Evolutionary conservation across 2,797 vertebrate genomes (phyloP).

Genomic region (Myotis vivesi): DNA sequence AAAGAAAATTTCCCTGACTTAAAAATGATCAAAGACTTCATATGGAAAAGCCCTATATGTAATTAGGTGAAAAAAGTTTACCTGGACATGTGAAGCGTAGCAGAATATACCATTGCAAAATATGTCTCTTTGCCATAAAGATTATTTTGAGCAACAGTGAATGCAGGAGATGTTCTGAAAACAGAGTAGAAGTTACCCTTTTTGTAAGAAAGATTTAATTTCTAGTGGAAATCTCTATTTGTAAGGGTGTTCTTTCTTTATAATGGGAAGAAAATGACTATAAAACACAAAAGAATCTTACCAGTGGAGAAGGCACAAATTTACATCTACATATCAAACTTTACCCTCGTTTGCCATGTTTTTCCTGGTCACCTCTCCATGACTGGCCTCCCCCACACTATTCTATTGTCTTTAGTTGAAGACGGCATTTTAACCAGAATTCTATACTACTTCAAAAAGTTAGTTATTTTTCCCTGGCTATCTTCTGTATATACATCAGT

Average conservation of each 20-base stretch:
- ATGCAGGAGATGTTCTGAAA: background rate
- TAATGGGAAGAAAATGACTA: background rate
- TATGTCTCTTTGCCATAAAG: background rate
- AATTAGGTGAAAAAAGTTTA: slow-evolving; percentile 17
- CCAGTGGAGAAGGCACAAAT: background rate
- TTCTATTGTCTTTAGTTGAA: background rate
- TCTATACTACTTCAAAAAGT: background rate
- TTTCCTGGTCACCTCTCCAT: background rate
- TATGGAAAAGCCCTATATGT: background rate
- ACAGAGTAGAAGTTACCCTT: background rate
- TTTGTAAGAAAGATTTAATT: background rate
- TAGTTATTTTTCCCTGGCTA: background rate
- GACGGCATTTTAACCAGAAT: background rate
- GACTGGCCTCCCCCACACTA: background rate
- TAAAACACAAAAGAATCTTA: background rate
- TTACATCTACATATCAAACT: background rate
- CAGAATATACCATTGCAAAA: background rate
- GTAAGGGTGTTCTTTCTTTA: background rate
- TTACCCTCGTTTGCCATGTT: background rate
- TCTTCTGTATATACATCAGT: background rate
- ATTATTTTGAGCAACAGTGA: background rate
- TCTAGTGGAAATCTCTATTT: background rate
- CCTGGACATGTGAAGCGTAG: background rate
- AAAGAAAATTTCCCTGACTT: background rate
- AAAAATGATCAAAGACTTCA: background rate